A percentile compares a stretch with the other conserved stretches of the same genome.
phyloP scores from a whole-genome alignment of 64 coral and sea anemone species.

The Orbicella faveolata region DNA sequence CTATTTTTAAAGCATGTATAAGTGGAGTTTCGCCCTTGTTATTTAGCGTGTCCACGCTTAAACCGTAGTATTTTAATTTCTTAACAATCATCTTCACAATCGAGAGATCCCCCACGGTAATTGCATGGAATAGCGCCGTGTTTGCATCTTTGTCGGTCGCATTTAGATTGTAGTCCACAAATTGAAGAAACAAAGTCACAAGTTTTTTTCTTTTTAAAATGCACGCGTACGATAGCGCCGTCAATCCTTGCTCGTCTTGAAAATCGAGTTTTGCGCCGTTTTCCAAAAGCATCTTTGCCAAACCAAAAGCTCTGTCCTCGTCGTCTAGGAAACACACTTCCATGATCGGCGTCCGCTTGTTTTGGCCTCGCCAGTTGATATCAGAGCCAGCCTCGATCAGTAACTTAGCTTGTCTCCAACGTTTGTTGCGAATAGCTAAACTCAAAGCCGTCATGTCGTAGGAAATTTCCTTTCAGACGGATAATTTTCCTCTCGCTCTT shows the following conservation, averaged over 20 bases:
- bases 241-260: constrained; percentile 60
- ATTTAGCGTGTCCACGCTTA: constrained; percentile 75
- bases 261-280: constrained; percentile 62
- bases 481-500: neutral
- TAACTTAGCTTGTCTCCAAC: constrained; percentile 83
- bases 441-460: constrained; percentile 63
- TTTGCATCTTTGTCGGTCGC: constrained; percentile 61
- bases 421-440: constrained; percentile 51
- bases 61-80: constrained; percentile 63
- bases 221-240: constrained; percentile 73
- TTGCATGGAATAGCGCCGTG: constrained; percentile 79
- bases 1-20: constrained; percentile 71
- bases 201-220: constrained; percentile 69
- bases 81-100: constrained; percentile 73
- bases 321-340: constrained; percentile 83
- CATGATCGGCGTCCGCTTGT: constrained; percentile 66
- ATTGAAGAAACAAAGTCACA: constrained; percentile 66
- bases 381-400: constrained; percentile 71
- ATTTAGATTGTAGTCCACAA: constrained; percentile 83
- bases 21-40: constrained; percentile 74
- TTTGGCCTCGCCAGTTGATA: constrained; percentile 58
- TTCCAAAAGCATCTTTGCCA: constrained; percentile 71
- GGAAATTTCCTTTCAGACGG: neutral
- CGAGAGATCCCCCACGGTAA: constrained; percentile 61
- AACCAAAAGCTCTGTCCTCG: constrained; percentile 60